Evolutionary conservation across 1,140 invertebrate species (phyloP).

Genomic region (Pectinophora gossypiella): DNA sequence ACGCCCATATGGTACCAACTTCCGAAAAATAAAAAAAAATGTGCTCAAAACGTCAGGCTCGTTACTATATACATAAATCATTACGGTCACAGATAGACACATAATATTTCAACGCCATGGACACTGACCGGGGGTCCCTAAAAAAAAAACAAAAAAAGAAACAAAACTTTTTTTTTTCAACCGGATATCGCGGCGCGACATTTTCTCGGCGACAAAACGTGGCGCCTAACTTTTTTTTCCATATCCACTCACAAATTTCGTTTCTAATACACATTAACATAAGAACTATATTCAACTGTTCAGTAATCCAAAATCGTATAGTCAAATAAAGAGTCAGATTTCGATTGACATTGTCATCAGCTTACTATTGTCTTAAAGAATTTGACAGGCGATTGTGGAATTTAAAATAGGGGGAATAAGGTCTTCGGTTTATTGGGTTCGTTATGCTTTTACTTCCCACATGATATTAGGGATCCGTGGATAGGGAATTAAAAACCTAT

Average conservation of each 20-base stretch:
- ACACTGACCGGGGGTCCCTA: slow-evolving; percentile 40
- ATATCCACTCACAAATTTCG: not conserved
- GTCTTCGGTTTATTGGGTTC: slow-evolving; percentile 7
- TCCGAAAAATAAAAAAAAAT: slow-evolving; percentile 29
- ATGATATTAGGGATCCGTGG: not conserved
- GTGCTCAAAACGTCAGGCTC: slow-evolving; percentile 20
- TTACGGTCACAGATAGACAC: slow-evolving; percentile 18
- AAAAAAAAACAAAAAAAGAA: slow-evolving; percentile 28
- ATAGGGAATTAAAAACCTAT: too few species aligned
- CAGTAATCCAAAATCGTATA: slow-evolving; percentile 4
- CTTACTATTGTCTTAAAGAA: slow-evolving; percentile 13
- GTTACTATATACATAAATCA: slow-evolving; percentile 48
- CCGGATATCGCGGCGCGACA: slow-evolving; percentile 55
- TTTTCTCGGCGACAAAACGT: slow-evolving; percentile 49
- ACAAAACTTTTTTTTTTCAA: slow-evolving; percentile 26
- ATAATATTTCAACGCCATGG: slow-evolving; percentile 48
- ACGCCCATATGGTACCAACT: slow-evolving; percentile 7
- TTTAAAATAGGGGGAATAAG: slow-evolving; percentile 5
- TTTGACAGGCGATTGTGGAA: slow-evolving; percentile 1
- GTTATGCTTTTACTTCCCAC: not conserved
- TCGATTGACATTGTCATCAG: slow-evolving; percentile 20
- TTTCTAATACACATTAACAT: too few species aligned
- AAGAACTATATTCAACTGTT: not conserved
- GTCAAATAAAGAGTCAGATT: slow-evolving; percentile 14
- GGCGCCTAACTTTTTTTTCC: slow-evolving; percentile 52